A percentile compares a stretch with the other conserved stretches of the same genome.
Conservation (phyloP, 2,888 invertebrate genomes). For the Camptogramma bilineatum region DNA sequence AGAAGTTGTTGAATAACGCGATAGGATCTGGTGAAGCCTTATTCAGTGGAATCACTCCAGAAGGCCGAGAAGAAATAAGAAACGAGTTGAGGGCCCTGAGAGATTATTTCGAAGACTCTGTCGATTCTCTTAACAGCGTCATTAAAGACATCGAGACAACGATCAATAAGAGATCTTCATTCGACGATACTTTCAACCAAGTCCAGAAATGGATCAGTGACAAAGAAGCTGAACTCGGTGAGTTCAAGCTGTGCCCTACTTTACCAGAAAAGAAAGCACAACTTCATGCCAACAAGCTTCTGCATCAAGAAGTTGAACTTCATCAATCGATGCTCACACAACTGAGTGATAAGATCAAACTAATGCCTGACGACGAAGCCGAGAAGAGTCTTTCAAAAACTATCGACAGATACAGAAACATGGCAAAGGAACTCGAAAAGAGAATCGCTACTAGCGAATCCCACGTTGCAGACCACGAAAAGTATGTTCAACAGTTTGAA, state of each 20-base stretch:
- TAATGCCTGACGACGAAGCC: constrained; percentile 92
- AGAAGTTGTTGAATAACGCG: constrained; percentile 90
- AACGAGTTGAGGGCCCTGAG: constrained; percentile 92
- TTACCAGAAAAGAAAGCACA: constrained; percentile 95
- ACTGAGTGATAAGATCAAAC: constrained; percentile 92
- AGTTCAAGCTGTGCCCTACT: constrained; percentile 90
- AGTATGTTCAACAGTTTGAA: constrained; percentile 92
- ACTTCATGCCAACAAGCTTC: constrained; percentile 91
- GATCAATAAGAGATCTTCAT: constrained; percentile 95
- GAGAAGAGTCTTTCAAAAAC: constrained; percentile 90
- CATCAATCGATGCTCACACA: constrained; percentile 94
- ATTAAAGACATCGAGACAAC: constrained; percentile 95
- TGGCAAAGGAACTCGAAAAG: constrained; percentile 88
- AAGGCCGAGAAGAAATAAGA: constrained; percentile 94
- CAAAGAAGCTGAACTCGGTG: constrained; percentile 89
- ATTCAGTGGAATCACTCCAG: constrained; percentile 94
- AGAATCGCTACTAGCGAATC: constrained; percentile 88
- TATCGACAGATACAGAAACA: constrained; percentile 89
- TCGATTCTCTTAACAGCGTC: constrained; percentile 93
- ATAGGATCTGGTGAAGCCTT: constrained; percentile 95
- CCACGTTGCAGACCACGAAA: constrained; percentile 92
- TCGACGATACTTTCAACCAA: constrained; percentile 96
- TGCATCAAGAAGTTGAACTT: constrained; percentile 93
- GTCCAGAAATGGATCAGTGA: constrained; percentile 95
- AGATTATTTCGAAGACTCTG: constrained; percentile 92